Evolutionary conservation across 1,140 invertebrate genomes (phyloP).

Genomic region (Hesperophylax magnus): DNA sequence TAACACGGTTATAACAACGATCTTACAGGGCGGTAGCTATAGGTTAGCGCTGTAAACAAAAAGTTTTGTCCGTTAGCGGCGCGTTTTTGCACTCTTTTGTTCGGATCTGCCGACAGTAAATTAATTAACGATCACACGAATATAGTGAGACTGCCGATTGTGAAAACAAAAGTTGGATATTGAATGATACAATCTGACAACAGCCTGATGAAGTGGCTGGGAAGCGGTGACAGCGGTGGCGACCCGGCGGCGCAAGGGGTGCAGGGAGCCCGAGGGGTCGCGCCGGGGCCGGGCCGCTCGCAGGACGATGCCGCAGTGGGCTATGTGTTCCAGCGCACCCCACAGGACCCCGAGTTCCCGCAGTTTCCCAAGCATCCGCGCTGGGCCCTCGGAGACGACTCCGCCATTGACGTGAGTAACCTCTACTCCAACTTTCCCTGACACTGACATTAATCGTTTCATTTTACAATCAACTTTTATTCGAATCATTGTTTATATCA

Average conservation of each 20-base stretch:
- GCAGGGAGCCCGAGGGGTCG: constrained; percentile 62
- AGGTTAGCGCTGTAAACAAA: constrained; percentile 51
- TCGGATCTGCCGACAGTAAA: constrained; percentile 22
- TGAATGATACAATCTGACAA: constrained; percentile 72
- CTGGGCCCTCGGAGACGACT: constrained; percentile 87
- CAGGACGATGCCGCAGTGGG: constrained; percentile 91
- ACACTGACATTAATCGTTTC: too few species aligned
- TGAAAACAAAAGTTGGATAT: constrained; percentile 54
- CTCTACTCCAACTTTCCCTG: too few species aligned
- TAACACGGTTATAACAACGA: constrained; percentile 18
- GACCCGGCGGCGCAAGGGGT: constrained; percentile 63
- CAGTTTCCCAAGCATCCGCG: constrained; percentile 76
- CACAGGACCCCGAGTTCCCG: constrained; percentile 81
- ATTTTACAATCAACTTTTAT: not conserved
- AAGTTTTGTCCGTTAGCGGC: constrained; percentile 42
- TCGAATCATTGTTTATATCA: not conserved
- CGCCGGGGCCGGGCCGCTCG: constrained; percentile 71
- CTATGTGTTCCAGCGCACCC: constrained; percentile 88
- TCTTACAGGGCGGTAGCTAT: constrained; percentile 46
- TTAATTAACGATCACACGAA: constrained; percentile 22
- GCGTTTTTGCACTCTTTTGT: constrained; percentile 36
- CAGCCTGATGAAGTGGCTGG: constrained; percentile 70
- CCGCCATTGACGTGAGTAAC: constrained; percentile 77
- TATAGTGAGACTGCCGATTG: constrained; percentile 17
- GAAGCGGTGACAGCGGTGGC: constrained; percentile 65